phyloP scores from a whole-genome alignment of 2,113 vertebrate genomes.

The Phyllostomus hastatus region DNA sequence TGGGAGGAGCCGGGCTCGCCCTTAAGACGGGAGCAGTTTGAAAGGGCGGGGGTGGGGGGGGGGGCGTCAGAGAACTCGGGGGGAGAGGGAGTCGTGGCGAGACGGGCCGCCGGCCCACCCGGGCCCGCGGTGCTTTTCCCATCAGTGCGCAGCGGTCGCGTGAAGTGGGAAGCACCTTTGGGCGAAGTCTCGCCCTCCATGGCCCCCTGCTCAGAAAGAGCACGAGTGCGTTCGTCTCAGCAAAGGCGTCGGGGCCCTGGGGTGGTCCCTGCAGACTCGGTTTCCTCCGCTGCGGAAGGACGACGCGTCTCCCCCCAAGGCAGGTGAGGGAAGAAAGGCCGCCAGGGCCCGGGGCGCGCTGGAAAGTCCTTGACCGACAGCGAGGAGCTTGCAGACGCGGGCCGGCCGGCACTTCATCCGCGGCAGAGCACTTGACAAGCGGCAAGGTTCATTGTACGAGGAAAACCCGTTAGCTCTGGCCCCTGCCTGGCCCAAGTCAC shows the following conservation, averaged over 20 bases:
- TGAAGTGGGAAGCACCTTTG: fast-evolving
- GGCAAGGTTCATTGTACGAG: neutral
- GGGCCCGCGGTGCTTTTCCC: neutral
- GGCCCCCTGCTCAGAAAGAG: neutral
- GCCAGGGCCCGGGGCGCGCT: neutral
- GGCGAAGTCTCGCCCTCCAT: fast-evolving
- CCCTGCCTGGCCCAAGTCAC: neutral
- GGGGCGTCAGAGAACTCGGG: neutral
- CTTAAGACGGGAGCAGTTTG: neutral
- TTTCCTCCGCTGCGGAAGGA: neutral
- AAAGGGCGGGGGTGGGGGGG: too few relatives aligned
- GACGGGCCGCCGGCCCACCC: fast-evolving
- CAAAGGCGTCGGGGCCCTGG: neutral
- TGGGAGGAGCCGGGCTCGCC: neutral
- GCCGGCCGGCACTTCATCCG: neutral
- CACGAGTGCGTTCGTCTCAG: fast-evolving
- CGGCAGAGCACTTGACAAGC: neutral
- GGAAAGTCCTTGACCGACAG: neutral
- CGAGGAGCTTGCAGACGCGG: neutral
- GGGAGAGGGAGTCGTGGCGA: too few relatives aligned
- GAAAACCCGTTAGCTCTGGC: neutral
- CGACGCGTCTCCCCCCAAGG: neutral
- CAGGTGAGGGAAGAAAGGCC: neutral
- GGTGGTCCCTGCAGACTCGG: neutral
- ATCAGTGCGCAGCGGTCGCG: fast-evolving